Conservation (phyloP, 2,888 invertebrate species). For the Plusia festucae region DNA sequence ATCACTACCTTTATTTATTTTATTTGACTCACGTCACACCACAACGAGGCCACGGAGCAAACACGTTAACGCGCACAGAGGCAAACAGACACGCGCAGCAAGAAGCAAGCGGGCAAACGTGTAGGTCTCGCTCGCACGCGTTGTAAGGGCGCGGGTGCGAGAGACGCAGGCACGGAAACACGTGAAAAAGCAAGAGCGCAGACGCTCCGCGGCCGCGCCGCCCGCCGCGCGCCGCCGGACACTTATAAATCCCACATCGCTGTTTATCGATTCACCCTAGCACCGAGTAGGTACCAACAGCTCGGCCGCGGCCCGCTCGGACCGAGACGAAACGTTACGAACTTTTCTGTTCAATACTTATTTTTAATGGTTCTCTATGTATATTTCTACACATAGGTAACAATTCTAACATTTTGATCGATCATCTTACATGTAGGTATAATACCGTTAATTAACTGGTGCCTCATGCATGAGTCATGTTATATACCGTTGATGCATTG, state of each 20-base stretch:
- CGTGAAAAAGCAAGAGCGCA: constrained; percentile 84
- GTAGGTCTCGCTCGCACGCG: constrained; percentile 69
- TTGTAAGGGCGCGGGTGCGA: constrained; percentile 41
- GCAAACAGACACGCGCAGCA: constrained; percentile 85
- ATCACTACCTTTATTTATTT: constrained; percentile 32
- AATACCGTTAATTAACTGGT: no score
- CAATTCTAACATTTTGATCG: no score
- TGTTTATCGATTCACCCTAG: constrained; percentile 72
- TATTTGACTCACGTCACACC: constrained; percentile 65
- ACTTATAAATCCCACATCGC: constrained; percentile 71
- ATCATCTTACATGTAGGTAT: no score
- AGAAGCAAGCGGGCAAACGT: constrained; percentile 74
- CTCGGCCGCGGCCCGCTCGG: constrained; percentile 23
- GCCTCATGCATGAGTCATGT: no score
- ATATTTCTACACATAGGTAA: not conserved
- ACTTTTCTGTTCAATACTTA: constrained; percentile 36
- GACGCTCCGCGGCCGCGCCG: constrained; percentile 68
- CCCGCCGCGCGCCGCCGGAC: constrained; percentile 56
- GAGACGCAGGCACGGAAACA: constrained; percentile 68
- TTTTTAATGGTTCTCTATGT: constrained; percentile 32
- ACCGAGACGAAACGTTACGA: constrained; percentile 10
- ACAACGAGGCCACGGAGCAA: constrained; percentile 68
- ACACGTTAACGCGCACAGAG: constrained; percentile 80
- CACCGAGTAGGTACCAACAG: constrained; percentile 40
- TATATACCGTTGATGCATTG: no score